Evolutionary conservation across 1,140 invertebrate genomes (phyloP), one percentile per base, ranked within the genome.

Genomic region (Drosophila grimshawi): DNA sequence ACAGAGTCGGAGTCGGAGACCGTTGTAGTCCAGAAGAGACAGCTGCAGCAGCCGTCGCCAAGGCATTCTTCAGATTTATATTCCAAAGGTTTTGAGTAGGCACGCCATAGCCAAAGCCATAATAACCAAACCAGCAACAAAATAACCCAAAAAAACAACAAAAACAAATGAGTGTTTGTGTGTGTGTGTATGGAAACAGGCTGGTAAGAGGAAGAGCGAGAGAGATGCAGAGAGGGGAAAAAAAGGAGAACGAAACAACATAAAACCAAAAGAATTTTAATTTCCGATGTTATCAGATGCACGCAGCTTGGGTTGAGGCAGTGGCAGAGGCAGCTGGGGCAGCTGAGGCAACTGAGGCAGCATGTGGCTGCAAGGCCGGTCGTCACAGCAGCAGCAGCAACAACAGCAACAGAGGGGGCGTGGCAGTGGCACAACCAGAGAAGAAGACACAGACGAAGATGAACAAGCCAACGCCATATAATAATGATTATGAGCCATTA

Each of bases 401-500:
- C 19, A 19, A 19, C 19, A 19, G 19, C 19, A 19, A 19, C 19
- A 41, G 74, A 57, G 45, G 69, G 30, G 33, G 69, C 69, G 51
- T 32, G 53, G 35, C 8, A 43, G n/a, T 11, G 3, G 43, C 43
- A 53, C 10, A 7, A 61, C 19, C 43, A 51, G 46, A 81, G 81
- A 76, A 59, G 65, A 61, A 60, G 78, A 60, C 62, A 68, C 69
- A 77, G 81, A 83, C 77, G 81, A 85, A 85, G 81, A 81, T 68
- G 81, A 85, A 82, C 82, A 78, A 81, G 82, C 85, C 85, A 88
- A 88, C 80, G 83, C 83, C 83, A 88, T 89, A 89, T 89, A 89
- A 90, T 90, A 90, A 90, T 90, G 86, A 90, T 90, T 90, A 90
- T 90, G 86, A 86, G 86, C 86, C 86, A 90, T 90, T 90, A 90